phyloP scores from a whole-genome alignment of 1,140 invertebrate species.

The Bombus fervidus region DNA sequence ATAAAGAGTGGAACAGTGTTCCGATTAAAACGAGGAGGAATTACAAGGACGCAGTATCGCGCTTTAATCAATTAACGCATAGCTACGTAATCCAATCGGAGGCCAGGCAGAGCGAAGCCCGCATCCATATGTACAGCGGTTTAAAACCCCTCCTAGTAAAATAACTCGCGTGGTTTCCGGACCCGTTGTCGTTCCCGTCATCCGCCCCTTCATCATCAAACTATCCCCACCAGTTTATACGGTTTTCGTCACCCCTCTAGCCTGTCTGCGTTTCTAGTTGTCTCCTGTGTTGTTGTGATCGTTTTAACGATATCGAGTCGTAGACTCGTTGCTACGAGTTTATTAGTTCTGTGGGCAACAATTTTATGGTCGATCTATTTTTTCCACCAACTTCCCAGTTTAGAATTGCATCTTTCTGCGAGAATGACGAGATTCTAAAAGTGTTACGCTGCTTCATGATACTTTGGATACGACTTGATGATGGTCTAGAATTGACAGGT shows the following conservation, averaged over 20 bases:
- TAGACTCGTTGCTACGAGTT: neutral
- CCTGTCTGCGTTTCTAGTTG: neutral
- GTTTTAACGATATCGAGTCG: constrained; percentile 5
- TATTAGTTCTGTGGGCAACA: too few relatives aligned
- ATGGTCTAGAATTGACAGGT: too few relatives aligned
- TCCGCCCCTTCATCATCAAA: constrained; percentile 38
- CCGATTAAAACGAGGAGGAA: constrained; percentile 39
- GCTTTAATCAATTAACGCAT: constrained; percentile 78
- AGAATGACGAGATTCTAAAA: too few relatives aligned
- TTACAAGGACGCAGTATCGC: constrained; percentile 44
- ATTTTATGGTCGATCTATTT: neutral
- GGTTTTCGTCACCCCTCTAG: constrained; percentile 8
- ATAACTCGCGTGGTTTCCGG: constrained; percentile 70
- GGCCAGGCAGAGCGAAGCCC: constrained; percentile 56
- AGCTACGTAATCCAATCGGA: constrained; percentile 74
- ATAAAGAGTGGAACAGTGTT: neutral
- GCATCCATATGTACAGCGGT: constrained; percentile 72
- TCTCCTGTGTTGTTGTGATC: neutral
- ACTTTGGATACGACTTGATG: too few relatives aligned
- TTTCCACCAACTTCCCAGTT: neutral
- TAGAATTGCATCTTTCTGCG: neutral
- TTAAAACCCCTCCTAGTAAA: constrained; percentile 64
- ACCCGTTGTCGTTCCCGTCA: constrained; percentile 37
- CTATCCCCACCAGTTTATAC: neutral
- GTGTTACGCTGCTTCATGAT: too few relatives aligned